Evolutionary conservation across 2,888 invertebrate genomes (phyloP).

Genomic region (Drosophila nr. medialis): DNA sequence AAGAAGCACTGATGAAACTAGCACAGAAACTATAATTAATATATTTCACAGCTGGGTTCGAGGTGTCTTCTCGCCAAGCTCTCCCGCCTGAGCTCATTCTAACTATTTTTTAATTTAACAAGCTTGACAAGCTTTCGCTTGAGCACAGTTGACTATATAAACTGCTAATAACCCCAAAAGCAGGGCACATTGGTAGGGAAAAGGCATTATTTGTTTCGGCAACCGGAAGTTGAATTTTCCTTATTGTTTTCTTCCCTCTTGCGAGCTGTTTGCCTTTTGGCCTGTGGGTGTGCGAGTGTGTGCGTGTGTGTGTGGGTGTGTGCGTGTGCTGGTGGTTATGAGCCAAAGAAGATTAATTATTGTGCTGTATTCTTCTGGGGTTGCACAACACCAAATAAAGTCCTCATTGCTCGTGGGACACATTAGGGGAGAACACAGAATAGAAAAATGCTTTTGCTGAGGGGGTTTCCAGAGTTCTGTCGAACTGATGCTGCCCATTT

Average conservation of each 20-base stretch:
- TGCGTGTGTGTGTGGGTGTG: neutral
- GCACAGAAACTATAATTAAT: neutral
- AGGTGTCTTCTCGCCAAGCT: neutral
- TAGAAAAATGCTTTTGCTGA: slow-evolving; percentile 29
- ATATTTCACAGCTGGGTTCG: neutral
- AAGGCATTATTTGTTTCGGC: slow-evolving; percentile 19
- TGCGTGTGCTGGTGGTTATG: slow-evolving; percentile 30
- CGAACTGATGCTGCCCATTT: neutral
- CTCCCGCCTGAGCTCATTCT: neutral
- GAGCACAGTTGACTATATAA: neutral
- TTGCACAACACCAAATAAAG: neutral
- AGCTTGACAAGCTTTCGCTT: neutral
- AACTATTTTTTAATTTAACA: neutral
- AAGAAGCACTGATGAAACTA: neutral
- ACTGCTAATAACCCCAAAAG: no score
- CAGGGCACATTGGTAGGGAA: neutral
- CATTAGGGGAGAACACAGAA: slow-evolving; percentile 49
- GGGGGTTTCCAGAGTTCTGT: slow-evolving; percentile 10
- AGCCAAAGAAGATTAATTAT: slow-evolving; percentile 66
- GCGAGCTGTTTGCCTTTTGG: slow-evolving; percentile 18
- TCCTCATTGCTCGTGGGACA: slow-evolving; percentile 55
- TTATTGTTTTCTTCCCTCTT: slow-evolving; percentile 17
- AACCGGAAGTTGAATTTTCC: slow-evolving; percentile 1
- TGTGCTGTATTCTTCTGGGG: slow-evolving; percentile 27
- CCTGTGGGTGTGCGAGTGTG: neutral